These are phyloP conservation scores for Acropternis orthonyx DNA, from an alignment of 2,797 vertebrate species.

Conservation along the genomic window DNA sequence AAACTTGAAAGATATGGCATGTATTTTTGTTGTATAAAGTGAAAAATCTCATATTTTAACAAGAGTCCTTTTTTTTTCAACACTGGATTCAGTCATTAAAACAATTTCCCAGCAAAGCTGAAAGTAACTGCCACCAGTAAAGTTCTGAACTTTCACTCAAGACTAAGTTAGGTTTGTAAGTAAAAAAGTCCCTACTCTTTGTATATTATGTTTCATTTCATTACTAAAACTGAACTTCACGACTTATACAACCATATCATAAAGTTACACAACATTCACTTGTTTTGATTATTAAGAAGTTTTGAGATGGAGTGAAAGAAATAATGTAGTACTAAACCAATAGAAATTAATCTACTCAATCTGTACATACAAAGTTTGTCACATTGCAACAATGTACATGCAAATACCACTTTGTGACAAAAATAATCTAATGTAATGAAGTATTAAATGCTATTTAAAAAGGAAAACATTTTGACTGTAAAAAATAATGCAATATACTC, in stretches of 20 bases:
- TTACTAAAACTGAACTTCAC: not conserved
- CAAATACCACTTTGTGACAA: not conserved
- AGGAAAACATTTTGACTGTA: not conserved
- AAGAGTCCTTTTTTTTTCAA: not conserved
- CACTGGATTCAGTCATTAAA: not conserved
- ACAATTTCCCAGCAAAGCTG: not conserved
- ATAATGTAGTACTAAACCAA: not conserved
- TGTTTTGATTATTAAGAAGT: not conserved
- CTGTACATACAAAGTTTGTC: not conserved
- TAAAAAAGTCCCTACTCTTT: not conserved
- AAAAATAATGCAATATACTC: not conserved
- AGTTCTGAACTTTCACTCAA: not conserved
- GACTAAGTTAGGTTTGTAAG: not conserved
- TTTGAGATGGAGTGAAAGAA: not conserved
- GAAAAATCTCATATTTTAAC: not conserved
- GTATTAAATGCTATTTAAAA: not conserved
- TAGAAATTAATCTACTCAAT: not conserved
- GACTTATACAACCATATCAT: not conserved
- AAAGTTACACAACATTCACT: not conserved
- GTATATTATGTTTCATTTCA: not conserved
- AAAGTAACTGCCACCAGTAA: not conserved
- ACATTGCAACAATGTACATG: not conserved
- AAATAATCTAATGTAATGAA: not conserved
- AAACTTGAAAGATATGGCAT: not conserved
- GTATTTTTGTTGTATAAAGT: not conserved